A percentile compares a stretch with the other conserved stretches of the same genome.
Evolutionary conservation across 2,797 vertebrate species (phyloP).

Genomic region (Geotrypetes seraphini): DNA sequence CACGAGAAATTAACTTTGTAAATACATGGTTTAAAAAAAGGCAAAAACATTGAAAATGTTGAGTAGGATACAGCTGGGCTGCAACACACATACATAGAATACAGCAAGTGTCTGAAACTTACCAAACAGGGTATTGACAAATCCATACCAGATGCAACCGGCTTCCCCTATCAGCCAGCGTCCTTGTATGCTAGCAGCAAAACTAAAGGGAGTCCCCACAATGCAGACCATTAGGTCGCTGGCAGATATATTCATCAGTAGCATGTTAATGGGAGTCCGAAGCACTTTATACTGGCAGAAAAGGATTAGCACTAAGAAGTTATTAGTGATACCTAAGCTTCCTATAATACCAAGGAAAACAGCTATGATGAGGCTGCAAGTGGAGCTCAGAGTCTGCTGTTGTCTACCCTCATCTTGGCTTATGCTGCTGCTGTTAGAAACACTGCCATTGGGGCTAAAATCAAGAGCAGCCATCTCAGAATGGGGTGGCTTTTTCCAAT

Average conservation of each 20-base stretch:
- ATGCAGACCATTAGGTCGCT: slow-evolving; percentile 72
- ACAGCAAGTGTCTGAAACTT: slow-evolving; percentile 35
- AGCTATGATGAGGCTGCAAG: slow-evolving; percentile 57
- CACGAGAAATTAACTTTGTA: too few species aligned
- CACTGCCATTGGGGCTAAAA: slow-evolving; percentile 50
- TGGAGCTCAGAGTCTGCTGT: slow-evolving; percentile 44
- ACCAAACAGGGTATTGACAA: slow-evolving; percentile 70
- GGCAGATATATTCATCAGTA: slow-evolving; percentile 66
- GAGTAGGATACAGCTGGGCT: neutral
- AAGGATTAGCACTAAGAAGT: slow-evolving; percentile 61
- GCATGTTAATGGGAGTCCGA: slow-evolving; percentile 71
- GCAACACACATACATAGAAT: neutral
- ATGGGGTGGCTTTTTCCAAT: too few species aligned
- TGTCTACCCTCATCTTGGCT: slow-evolving; percentile 32
- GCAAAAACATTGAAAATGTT: neutral
- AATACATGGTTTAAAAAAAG: neutral
- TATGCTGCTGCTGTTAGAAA: slow-evolving; percentile 36
- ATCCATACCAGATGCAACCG: slow-evolving; percentile 73
- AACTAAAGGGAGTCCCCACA: slow-evolving; percentile 71
- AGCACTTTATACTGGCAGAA: slow-evolving; percentile 63
- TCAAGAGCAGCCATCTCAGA: slow-evolving; percentile 59
- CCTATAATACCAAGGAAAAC: slow-evolving; percentile 63
- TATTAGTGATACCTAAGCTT: slow-evolving; percentile 56
- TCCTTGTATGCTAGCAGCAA: slow-evolving; percentile 68
- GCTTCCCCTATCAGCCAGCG: slow-evolving; percentile 62